Base-by-base conservation (phyloP, 2,113 vertebrate genomes). In the Scalopus aquaticus region DNA sequence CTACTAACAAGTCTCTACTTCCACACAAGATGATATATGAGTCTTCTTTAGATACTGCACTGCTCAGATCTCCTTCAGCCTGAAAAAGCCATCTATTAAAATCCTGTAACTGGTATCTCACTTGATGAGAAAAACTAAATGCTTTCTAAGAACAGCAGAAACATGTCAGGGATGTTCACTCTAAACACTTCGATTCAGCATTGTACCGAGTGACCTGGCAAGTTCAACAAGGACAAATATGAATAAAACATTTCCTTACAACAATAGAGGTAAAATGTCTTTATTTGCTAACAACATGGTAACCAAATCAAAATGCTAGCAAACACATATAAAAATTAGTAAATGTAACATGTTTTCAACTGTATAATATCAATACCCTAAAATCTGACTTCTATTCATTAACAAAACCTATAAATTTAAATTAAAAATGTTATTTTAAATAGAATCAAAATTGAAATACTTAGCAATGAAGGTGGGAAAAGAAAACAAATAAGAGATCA, bases 11-110 rank as follows among this genome's bases (percentile, higher is more conserved):
- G n/a, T n/a, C n/a, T n/a, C n/a, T n/a, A n/a, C n/a, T n/a, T n/a
- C 83, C 91, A 6, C 96, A 90, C 28, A 96, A 96, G 74, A 96
- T 95, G 89, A 78, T 95, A 42, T 94, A 78, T 94, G 92, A 97
- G 4, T 54, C 51, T 54, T 49, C 32, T 83, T 84, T 42, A 87
- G 2, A 72, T 69, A 54, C 5, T 69, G 8, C 64, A 70, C 24
- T 54, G 39, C 24, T 16, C 67, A 4, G 5, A 60, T n/a, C 8
- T 26, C 60, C 5, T 3, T 83, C 4, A 84, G 1, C 19, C 24
- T 74, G 2, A 67, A 42, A 84, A 78, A 91, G 9, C 0, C 39
- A 46, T 10, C 51, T 42, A 72, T 44, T 15, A 37, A 67, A 87
- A 76, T 76, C 24, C 28, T 70, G 58, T n/a, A 80, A 6, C 22